Percentiles rank a stretch among this genome's conserved stretches.
These are phyloP conservation scores for Scolopax bukidnonensis DNA, from an alignment of 2,797 vertebrate genomes.

Conservation along the genomic window DNA sequence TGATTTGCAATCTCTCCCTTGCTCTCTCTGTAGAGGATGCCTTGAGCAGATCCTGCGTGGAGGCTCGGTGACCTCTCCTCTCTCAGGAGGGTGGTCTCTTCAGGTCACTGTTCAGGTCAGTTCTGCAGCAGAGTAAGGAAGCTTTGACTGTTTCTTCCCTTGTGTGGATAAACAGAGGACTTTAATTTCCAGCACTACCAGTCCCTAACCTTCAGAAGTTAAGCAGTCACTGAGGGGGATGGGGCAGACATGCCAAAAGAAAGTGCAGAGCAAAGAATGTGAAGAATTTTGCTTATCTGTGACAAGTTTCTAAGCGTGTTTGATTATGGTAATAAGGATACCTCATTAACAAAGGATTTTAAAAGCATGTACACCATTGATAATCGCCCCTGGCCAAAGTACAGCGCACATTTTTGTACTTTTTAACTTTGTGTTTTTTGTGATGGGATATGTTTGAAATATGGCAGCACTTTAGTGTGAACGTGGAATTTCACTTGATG, in stretches of 20 bases:
- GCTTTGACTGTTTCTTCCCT: slow-evolving; percentile 37
- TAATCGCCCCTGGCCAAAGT: slow-evolving; percentile 44
- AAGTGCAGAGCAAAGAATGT: slow-evolving; percentile 57
- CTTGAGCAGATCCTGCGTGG: slow-evolving; percentile 20
- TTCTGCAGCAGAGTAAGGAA: slow-evolving; percentile 26
- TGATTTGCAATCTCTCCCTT: slow-evolving; percentile 51
- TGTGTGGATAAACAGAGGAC: slow-evolving; percentile 35
- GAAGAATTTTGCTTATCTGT: slow-evolving; percentile 70
- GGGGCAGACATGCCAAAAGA: slow-evolving; percentile 41
- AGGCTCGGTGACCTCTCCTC: slow-evolving; percentile 53
- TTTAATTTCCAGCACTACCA: slow-evolving; percentile 29
- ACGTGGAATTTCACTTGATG: slow-evolving; percentile 39
- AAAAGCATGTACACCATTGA: slow-evolving; percentile 44
- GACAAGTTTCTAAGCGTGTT: slow-evolving; percentile 57
- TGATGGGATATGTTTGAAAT: background rate
- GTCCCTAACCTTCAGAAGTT: slow-evolving; percentile 55
- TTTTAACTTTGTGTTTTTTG: background rate
- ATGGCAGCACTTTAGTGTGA: background rate
- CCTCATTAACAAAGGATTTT: slow-evolving; percentile 58
- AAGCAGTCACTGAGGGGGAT: background rate
- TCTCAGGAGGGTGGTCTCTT: slow-evolving; percentile 67
- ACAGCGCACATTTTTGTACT: background rate
- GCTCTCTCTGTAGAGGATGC: slow-evolving; percentile 23
- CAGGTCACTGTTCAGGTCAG: slow-evolving; percentile 54
- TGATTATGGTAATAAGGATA: slow-evolving; percentile 65